Conservation (phyloP, 1,140 invertebrate genomes). For the Antheraea mylitta region DNA sequence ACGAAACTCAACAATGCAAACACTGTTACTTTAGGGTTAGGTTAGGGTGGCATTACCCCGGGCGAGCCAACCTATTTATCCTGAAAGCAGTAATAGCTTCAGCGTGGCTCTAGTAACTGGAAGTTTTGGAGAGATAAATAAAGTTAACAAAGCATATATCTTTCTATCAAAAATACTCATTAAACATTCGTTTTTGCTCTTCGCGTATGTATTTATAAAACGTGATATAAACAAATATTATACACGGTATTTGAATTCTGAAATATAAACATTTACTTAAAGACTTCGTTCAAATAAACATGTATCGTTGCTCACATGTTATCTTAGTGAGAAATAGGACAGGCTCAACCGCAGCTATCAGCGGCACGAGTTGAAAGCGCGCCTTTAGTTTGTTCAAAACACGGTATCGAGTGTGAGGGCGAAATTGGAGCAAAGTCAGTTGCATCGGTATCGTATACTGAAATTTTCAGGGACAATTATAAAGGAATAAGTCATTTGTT, state of each 20-base stretch:
- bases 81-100: no score
- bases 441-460: not conserved
- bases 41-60: no score
- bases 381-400: not conserved
- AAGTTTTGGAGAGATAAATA: no score
- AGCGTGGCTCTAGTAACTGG: no score
- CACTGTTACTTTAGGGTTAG: no score
- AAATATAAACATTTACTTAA: not conserved
- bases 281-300: not conserved
- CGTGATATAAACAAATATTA: no score
- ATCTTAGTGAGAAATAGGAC: slow-evolving; percentile 2
- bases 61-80: no score
- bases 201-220: no score
- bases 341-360: not conserved
- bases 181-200: no score
- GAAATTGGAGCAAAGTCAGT: slow-evolving; percentile 1
- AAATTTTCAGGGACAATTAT: not conserved
- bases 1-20: no score
- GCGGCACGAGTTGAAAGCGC: not conserved
- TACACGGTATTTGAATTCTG: not conserved
- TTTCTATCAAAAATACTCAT: no score
- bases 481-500: not conserved
- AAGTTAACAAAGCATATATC: no score
- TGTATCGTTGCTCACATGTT: not conserved
- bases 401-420: not conserved